A percentile compares a stretch with the other conserved stretches of the same genome.
These are phyloP conservation scores for Steatocranus sp. DNA, from an alignment of 2,797 vertebrate species.

Conservation along the genomic window DNA sequence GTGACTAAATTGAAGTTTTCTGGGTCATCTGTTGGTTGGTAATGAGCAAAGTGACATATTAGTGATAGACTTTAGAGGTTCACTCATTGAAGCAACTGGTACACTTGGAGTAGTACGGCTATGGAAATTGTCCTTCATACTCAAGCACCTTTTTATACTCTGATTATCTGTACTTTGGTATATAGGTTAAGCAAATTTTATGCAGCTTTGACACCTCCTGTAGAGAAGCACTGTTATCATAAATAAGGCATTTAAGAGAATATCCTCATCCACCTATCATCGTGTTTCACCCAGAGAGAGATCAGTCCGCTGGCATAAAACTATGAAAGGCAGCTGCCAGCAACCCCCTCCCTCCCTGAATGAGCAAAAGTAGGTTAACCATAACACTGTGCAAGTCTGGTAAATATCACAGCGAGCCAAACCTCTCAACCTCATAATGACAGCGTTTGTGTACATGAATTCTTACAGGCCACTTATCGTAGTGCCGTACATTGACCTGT, in stretches of 20 bases:
- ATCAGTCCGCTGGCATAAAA: slow-evolving; percentile 48
- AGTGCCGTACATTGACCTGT: neutral
- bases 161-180: neutral
- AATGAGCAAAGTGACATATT: slow-evolving; percentile 12
- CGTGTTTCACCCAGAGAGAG: slow-evolving; percentile 29
- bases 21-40: slow-evolving; percentile 4
- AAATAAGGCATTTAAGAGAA: slow-evolving; percentile 47
- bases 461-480: slow-evolving; percentile 1
- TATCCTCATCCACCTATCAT: slow-evolving; percentile 35
- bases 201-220: slow-evolving; percentile 29
- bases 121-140: neutral
- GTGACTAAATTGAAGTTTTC: slow-evolving; percentile 5
- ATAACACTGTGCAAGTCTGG: slow-evolving; percentile 38
- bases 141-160: neutral
- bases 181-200: slow-evolving; percentile 40
- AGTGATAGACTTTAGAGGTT: neutral
- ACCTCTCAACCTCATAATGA: slow-evolving; percentile 48
- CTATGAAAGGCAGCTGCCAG: slow-evolving; percentile 57
- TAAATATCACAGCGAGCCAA: slow-evolving; percentile 53
- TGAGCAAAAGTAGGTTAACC: slow-evolving; percentile 66
- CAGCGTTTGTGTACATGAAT: slow-evolving; percentile 19
- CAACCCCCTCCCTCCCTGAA: slow-evolving; percentile 34
- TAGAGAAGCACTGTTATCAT: slow-evolving; percentile 30
- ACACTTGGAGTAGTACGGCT: neutral
- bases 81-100: neutral